Conservation (phyloP, 2,113 vertebrate species). For the Choloepus hoffmanni region DNA sequence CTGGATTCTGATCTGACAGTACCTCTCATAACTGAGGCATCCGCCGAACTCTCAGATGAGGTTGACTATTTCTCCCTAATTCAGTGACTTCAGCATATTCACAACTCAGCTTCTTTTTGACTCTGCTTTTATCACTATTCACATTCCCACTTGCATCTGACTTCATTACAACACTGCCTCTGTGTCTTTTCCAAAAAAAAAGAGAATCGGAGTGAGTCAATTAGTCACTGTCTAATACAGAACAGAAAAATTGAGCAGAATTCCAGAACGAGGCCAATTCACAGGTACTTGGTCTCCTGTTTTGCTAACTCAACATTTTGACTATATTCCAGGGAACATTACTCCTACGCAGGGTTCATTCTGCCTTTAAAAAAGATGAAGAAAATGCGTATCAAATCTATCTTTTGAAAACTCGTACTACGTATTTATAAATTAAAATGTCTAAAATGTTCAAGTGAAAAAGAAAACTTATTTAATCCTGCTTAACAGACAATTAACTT, state of each 20-base stretch:
- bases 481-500: background rate
- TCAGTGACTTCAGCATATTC: background rate
- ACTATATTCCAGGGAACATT: background rate
- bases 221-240: background rate
- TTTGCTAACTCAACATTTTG: background rate
- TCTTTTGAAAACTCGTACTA: background rate
- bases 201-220: background rate
- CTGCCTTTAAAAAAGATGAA: background rate
- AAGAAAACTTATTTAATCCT: background rate
- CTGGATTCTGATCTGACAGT: background rate
- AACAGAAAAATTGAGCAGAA: background rate
- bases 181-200: background rate
- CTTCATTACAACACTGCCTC: background rate
- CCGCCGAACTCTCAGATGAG: background rate
- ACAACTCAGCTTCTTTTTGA: background rate
- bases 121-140: background rate
- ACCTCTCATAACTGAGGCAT: background rate
- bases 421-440: background rate
- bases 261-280: background rate
- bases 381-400: background rate
- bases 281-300: background rate
- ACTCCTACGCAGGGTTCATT: background rate
- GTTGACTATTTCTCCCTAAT: background rate
- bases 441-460: background rate
- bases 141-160: background rate